phyloP scores from a whole-genome alignment of 2,113 vertebrate species.

The Tachysurus vachellii region DNA sequence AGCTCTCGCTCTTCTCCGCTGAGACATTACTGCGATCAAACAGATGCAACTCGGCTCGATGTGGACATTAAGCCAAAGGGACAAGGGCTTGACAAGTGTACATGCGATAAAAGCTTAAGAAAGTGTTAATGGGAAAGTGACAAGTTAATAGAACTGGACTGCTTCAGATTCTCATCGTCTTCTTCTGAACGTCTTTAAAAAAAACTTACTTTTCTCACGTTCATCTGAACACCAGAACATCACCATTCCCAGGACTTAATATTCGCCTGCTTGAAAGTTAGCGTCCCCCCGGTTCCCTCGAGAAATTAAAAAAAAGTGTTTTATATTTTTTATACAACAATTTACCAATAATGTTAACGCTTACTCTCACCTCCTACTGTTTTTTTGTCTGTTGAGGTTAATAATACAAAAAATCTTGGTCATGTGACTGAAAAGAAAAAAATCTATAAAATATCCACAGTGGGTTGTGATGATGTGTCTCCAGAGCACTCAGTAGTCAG shows the following conservation, averaged over 20 bases:
- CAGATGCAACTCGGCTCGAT: constrained; percentile 25
- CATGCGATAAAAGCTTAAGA: background rate
- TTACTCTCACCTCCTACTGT: background rate
- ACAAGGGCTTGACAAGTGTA: constrained; percentile 17
- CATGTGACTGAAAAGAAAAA: background rate
- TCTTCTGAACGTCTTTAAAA: background rate
- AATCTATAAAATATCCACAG: background rate
- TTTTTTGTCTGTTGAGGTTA: background rate
- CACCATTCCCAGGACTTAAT: background rate
- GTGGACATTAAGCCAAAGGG: constrained; percentile 37
- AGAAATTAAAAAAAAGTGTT: background rate
- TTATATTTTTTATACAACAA: background rate
- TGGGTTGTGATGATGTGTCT: background rate
- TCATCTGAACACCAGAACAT: background rate
- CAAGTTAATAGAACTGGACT: background rate
- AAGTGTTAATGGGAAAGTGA: background rate
- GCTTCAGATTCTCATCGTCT: background rate
- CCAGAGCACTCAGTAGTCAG: background rate
- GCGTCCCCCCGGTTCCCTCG: no score
- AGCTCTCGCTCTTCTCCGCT: constrained; percentile 29
- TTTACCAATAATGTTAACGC: background rate
- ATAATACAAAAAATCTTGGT: background rate
- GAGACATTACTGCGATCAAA: constrained; percentile 35
- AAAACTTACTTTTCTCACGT: background rate
- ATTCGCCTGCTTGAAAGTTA: background rate